Evolutionary conservation across 2,797 vertebrate species (phyloP).

Genomic region (Myoxocephalus aenaeus): DNA sequence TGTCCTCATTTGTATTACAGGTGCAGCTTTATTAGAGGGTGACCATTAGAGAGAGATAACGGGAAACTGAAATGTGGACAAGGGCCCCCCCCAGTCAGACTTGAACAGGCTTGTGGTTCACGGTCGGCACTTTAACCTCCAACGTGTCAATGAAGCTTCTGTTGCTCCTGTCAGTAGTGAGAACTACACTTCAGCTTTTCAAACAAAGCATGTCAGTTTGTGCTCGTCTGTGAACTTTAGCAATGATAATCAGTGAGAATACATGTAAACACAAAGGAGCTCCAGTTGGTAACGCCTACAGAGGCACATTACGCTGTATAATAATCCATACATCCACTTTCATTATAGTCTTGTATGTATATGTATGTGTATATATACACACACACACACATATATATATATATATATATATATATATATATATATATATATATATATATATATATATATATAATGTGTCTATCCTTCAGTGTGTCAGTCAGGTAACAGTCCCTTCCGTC

Average conservation of each 20-base stretch:
- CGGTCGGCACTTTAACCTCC: not conserved
- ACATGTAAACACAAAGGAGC: constrained; percentile 1
- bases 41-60: not conserved
- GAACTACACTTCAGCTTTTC: not conserved
- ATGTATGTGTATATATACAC: not conserved
- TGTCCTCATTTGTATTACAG: not conserved
- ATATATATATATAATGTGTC: not conserved
- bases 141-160: not conserved
- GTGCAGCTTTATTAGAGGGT: not conserved
- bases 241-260: not conserved
- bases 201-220: not conserved
- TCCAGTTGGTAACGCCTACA: not conserved
- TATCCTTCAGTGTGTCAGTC: constrained; percentile 26
- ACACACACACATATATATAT: too few relatives aligned
- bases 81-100: not conserved
- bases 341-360: not conserved
- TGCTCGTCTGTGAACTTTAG: not conserved
- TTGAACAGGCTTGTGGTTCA: not conserved
- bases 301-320: constrained; percentile 14
- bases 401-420: too few relatives aligned
- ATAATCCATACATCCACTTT: constrained; percentile 27
- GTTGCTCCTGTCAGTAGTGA: not conserved
- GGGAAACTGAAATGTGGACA: not conserved
- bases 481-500: constrained; percentile 47
- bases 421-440: too few relatives aligned